Evolutionary conservation across 2,113 vertebrate genomes (phyloP).

Genomic region (Rhineura floridana): DNA sequence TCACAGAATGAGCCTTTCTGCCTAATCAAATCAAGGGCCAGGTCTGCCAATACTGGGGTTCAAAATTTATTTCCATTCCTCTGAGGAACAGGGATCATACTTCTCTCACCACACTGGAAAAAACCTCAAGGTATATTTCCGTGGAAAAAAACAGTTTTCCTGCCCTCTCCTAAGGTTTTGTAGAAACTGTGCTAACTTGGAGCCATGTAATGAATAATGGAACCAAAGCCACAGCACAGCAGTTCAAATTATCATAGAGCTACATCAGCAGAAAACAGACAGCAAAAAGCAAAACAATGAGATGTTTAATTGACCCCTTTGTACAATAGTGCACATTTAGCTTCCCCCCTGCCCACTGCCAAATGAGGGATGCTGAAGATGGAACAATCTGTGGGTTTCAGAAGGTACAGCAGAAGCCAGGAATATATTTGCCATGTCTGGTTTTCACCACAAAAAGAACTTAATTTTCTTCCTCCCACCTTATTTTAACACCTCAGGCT

Average conservation of each 20-base stretch:
- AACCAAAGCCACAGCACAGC: too few species aligned
- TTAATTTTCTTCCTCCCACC: background rate
- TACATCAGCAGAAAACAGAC: background rate
- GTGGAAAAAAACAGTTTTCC: background rate
- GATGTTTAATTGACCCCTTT: background rate
- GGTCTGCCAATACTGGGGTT: background rate
- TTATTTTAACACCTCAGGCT: conserved; percentile 36
- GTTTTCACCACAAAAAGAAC: background rate
- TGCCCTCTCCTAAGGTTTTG: background rate
- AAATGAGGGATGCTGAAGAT: conserved; percentile 18
- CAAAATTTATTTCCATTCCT: background rate
- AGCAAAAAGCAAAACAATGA: background rate
- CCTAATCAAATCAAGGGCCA: background rate
- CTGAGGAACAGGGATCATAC: background rate
- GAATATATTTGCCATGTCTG: conserved; percentile 35
- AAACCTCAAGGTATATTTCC: too few species aligned
- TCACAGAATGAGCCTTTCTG: background rate
- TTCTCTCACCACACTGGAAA: background rate
- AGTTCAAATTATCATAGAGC: background rate
- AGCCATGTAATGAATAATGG: background rate
- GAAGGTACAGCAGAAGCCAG: conserved; percentile 32
- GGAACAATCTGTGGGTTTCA: conserved; percentile 46
- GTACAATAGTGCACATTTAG: background rate
- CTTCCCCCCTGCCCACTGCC: background rate
- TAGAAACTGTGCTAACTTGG: background rate